phyloP scores from a whole-genome alignment of 2,888 invertebrate species.

The Drosophila flavopinicola region DNA sequence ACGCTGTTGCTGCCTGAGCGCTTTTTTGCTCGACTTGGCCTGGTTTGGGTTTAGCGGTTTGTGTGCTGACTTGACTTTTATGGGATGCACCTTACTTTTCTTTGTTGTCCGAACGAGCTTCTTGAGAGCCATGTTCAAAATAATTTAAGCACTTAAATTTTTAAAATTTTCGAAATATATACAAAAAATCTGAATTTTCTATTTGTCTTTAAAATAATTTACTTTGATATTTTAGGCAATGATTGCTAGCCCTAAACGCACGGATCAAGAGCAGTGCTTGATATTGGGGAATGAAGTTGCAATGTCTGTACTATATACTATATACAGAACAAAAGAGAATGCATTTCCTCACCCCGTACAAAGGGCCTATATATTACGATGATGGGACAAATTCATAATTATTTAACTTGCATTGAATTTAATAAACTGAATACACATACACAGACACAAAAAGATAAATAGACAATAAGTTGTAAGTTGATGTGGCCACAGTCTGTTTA shows the following conservation, averaged over 20 bases:
- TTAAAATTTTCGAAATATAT: slow-evolving; percentile 3
- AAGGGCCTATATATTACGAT: too few relatives aligned
- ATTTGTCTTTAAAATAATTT: background rate
- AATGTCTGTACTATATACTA: too few relatives aligned
- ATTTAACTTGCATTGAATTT: slow-evolving; percentile 12
- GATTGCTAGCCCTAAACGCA: background rate
- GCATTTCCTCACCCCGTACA: too few relatives aligned
- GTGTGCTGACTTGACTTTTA: slow-evolving; percentile 1
- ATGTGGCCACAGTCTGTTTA: slow-evolving; percentile 71
- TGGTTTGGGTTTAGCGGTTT: background rate
- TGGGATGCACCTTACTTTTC: background rate
- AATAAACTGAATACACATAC: slow-evolving; percentile 5
- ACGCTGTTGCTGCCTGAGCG: slow-evolving; percentile 1
- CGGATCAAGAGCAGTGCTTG: background rate
- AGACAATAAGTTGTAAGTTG: slow-evolving; percentile 50
- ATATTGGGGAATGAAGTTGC: too few relatives aligned
- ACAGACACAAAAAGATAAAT: slow-evolving; percentile 6
- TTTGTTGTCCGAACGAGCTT: slow-evolving; percentile 1
- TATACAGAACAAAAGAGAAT: too few relatives aligned
- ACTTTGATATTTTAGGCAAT: background rate
- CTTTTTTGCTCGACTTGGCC: background rate
- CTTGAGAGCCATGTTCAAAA: slow-evolving; percentile 1
- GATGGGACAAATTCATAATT: slow-evolving; percentile 2
- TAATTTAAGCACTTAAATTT: slow-evolving; percentile 17
- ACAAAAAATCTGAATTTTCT: background rate